These are phyloP conservation scores for Caenorhabditis brenneri DNA, from an alignment of 1,140 invertebrate species.

Conservation along the genomic window DNA sequence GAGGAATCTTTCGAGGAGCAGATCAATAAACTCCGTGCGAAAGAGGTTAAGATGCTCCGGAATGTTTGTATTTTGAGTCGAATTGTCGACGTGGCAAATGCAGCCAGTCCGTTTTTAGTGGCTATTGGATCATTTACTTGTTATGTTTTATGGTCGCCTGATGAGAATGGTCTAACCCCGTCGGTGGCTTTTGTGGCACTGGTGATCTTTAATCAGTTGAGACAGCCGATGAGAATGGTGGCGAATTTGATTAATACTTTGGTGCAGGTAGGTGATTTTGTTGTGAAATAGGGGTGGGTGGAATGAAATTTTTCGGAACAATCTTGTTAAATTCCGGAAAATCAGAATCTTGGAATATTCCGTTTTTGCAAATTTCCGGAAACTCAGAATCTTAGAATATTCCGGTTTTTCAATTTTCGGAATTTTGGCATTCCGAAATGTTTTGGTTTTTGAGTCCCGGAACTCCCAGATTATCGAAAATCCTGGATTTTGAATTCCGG, in stretches of 20 bases:
- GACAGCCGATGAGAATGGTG: conserved; percentile 58
- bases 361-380: no score
- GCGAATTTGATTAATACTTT: conserved; percentile 42
- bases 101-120: background rate
- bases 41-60: conserved; percentile 32
- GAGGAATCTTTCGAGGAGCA: conserved; percentile 49
- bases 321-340: no score
- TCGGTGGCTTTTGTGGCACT: conserved; percentile 76
- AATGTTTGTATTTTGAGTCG: conserved; percentile 34
- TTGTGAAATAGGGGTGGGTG: no score
- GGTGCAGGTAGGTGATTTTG: no score
- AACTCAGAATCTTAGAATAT: no score
- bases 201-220: conserved; percentile 75
- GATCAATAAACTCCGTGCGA: conserved; percentile 45
- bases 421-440: no score
- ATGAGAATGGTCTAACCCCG: conserved; percentile 72
- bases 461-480: no score
- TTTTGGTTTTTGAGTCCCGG: no score
- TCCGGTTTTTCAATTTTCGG: no score
- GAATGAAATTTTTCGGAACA: no score
- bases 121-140: conserved; percentile 30
- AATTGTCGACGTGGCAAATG: conserved; percentile 19
- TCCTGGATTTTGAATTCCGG: no score
- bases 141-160: background rate
- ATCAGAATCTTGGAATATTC: no score